Evolutionary conservation across 2,797 vertebrate species (phyloP), one percentile per base, ranked within the genome.

Genomic region (Mus spretus): DNA sequence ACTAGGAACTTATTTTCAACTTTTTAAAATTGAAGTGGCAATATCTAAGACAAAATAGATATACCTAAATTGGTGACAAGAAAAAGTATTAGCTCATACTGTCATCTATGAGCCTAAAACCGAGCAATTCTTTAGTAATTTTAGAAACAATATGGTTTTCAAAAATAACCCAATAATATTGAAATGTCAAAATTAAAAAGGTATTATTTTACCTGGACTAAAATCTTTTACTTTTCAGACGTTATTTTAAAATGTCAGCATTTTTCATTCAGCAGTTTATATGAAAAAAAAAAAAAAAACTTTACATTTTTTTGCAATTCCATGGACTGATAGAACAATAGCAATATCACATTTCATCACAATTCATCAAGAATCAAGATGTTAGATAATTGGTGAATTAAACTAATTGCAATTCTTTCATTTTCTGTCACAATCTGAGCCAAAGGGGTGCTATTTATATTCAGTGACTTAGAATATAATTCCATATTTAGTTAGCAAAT

Each of bases 371-470:
- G 7, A 26, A 82, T 34, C 0, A 94, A 94, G 31, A 40, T 70
- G 90, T 95, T 34, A 47, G 95, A 59, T 75, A 95, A 72, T 80
- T 15, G 70, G 2, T 75, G 89, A 98, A 94, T 93, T 86, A 95
- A 26, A 88, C 13, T 89, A 44, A 81, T 81, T 72, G 12, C 14
- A 94, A 78, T 1, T 13, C 6, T 90, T 95, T 91, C 20, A 93
- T 70, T 26, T 95, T 67, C 6, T 93, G 24, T 12, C 44, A 88
- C 6, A 95, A 84, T 79, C 11, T 94, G 19, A 93, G 40, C 96
- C 83, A 78, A 6, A 17, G 10, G 70, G 79, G 3, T 24, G 14
- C 1, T 96, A 0, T 90, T 92, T 86, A 92, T 15, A 89, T 81
- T 92, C 22, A 59, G 44, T 86, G 11, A 86, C 9, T 20, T 96